These are phyloP conservation scores for Scolopax rusticola DNA, from an alignment of 2,797 vertebrate genomes.

Conservation along the genomic window DNA sequence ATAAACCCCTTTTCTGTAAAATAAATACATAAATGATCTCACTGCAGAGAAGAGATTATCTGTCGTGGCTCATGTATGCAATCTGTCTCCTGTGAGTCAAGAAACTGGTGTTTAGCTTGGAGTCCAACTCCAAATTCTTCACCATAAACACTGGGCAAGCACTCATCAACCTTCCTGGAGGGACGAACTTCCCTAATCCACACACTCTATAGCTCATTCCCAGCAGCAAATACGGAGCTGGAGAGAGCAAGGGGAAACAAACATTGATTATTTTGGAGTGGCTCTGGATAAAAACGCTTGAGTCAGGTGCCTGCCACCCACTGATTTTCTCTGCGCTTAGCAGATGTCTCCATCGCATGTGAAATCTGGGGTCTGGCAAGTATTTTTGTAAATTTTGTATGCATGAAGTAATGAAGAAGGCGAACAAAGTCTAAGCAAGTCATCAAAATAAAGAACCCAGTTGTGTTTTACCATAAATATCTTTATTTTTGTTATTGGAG, in stretches of 20 bases:
- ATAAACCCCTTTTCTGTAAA: constrained; percentile 35
- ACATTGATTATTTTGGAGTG: constrained; percentile 39
- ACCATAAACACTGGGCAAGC: constrained; percentile 31
- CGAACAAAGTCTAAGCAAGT: not conserved
- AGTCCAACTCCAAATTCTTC: constrained; percentile 44
- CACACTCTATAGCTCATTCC: constrained; percentile 4
- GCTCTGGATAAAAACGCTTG: constrained; percentile 14
- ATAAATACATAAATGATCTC: constrained; percentile 34
- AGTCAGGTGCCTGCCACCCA: constrained; percentile 56
- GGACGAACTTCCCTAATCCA: constrained; percentile 1
- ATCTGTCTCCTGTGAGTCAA: constrained; percentile 16
- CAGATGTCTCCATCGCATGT: not conserved
- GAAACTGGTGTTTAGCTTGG: constrained; percentile 40
- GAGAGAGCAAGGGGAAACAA: constrained; percentile 14
- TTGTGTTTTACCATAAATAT: constrained; percentile 57
- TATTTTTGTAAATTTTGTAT: not conserved
- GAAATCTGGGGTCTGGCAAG: constrained; percentile 5
- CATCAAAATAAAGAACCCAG: constrained; percentile 6
- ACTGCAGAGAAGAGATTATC: constrained; percentile 36
- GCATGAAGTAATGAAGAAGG: not conserved
- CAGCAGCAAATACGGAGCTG: not conserved
- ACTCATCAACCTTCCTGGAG: constrained; percentile 36
- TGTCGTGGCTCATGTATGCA: constrained; percentile 2
- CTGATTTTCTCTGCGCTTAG: not conserved
- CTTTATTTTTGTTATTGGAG: constrained; percentile 58